Conservation (phyloP, 1,140 invertebrate species). For the Eriosoma lanigerum region DNA sequence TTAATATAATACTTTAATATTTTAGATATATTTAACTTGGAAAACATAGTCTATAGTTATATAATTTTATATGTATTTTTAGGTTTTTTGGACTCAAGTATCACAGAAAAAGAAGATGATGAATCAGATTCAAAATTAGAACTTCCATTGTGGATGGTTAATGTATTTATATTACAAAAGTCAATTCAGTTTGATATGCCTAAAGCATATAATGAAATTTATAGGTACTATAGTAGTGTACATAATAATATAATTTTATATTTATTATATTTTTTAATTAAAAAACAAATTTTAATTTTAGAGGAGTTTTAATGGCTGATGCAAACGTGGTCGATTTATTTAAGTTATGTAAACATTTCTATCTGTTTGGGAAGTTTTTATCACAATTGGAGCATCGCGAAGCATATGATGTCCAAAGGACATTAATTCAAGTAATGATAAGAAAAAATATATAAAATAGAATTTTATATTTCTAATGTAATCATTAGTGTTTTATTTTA, state of each 20-base stretch:
- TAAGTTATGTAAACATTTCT: slow-evolving; percentile 55
- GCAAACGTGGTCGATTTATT: slow-evolving; percentile 55
- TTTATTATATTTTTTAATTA: not conserved
- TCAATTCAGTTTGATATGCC: slow-evolving; percentile 53
- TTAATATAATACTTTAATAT: no score
- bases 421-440: slow-evolving; percentile 59
- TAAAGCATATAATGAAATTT: slow-evolving; percentile 54
- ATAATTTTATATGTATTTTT: slow-evolving; percentile 44
- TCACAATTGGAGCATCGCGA: slow-evolving; percentile 53
- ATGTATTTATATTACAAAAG: slow-evolving; percentile 51
- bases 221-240: slow-evolving; percentile 50
- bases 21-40: no score
- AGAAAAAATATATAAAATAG: not conserved
- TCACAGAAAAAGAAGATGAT: slow-evolving; percentile 59
- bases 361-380: slow-evolving; percentile 55
- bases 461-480: not conserved
- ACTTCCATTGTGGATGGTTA: slow-evolving; percentile 54
- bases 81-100: slow-evolving; percentile 52
- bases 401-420: slow-evolving; percentile 53
- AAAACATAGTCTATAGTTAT: no score
- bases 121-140: slow-evolving; percentile 62
- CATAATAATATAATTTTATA: not conserved
- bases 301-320: slow-evolving; percentile 55
- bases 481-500: no score
- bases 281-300: slow-evolving; percentile 37